These are phyloP conservation scores for Sinocyclocheilus grahami DNA, from an alignment of 2,113 vertebrate genomes.

Conservation along the genomic window DNA sequence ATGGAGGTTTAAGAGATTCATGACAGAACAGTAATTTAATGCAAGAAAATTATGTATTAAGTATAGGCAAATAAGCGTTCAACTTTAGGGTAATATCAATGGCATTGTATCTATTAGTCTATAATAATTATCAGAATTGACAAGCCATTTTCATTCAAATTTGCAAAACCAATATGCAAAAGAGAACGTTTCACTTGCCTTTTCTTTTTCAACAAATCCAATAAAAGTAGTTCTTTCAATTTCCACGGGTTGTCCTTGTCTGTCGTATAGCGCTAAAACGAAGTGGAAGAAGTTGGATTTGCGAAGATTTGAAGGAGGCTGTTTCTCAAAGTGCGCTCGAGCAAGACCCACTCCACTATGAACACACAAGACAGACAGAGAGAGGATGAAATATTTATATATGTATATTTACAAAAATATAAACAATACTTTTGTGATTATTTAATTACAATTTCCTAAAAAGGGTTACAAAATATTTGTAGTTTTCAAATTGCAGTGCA, in stretches of 20 bases:
- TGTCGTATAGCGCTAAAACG: slow-evolving; percentile 96
- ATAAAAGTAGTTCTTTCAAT: slow-evolving; percentile 96
- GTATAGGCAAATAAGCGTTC: neutral
- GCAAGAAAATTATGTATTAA: neutral
- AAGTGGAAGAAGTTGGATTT: slow-evolving; percentile 99
- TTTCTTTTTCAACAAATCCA: slow-evolving; percentile 98
- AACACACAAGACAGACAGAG: slow-evolving; percentile 65
- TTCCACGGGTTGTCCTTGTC: slow-evolving; percentile 98
- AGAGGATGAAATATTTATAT: neutral
- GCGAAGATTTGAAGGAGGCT: slow-evolving; percentile 96
- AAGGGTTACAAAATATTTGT: neutral
- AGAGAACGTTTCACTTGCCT: slow-evolving; percentile 76
- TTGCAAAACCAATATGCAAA: neutral
- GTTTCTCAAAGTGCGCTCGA: slow-evolving; percentile 99
- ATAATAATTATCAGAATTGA: neutral
- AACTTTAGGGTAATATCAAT: neutral
- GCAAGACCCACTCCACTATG: slow-evolving; percentile 96
- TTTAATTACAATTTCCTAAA: neutral
- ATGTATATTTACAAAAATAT: neutral
- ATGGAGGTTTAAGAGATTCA: neutral
- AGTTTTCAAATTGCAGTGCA: neutral
- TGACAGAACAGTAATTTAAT: neutral
- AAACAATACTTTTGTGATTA: neutral
- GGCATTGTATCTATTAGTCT: neutral
- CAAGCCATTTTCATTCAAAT: neutral